Base-by-base conservation (phyloP, 2,113 vertebrate genomes). In the Saccopteryx bilineata region DNA sequence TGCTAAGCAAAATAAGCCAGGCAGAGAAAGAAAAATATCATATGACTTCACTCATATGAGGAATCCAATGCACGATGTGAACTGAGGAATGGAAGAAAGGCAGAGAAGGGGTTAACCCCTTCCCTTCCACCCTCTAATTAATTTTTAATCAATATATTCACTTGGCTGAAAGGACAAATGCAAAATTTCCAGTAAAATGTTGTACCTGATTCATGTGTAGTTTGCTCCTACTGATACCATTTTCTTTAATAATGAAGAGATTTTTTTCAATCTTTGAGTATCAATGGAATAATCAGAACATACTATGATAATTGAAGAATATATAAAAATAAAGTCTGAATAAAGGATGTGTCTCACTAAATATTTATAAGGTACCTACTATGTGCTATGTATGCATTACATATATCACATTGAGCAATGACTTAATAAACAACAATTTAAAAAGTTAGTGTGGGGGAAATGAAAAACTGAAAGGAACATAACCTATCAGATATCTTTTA, bases 331-430 rank as follows among this genome's bases (percentile, higher is more conserved):
- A 61, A 10, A 63, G 5, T 72, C 14, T 78, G 48, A 79, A 54
- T 69, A 54, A 91, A 79, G 69, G 54, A 46, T 68, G 79, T 88
- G 74, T 79, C 58, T 92, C 39, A 86, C 61, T 24, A 50, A 86
- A 15, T 50, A 69, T 39, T 66, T 90, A 60, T 87, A 71, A 39
- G 50, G 24, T 31, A n/a, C 19, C 21, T 28, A 76, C 54, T 17
- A 21, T 84, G 39, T 71, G 31, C 24, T 61, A 89, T 52, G 58
- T 21, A 46, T 5, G 31, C 11, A 74, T 52, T 79, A 79, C 9
- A 26, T 72, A 50, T 15, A 39, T 72, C 71, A 50, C 39, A 52
- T 0, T 39, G 18, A 78, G 12, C 7, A 83, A 39, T 63, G 75
- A 68, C 86, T 90, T 81, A 69, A 68, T 18, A 56, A 87, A 71